Conservation (phyloP, 2,888 invertebrate species). For the Lasioglossum marginatum region DNA sequence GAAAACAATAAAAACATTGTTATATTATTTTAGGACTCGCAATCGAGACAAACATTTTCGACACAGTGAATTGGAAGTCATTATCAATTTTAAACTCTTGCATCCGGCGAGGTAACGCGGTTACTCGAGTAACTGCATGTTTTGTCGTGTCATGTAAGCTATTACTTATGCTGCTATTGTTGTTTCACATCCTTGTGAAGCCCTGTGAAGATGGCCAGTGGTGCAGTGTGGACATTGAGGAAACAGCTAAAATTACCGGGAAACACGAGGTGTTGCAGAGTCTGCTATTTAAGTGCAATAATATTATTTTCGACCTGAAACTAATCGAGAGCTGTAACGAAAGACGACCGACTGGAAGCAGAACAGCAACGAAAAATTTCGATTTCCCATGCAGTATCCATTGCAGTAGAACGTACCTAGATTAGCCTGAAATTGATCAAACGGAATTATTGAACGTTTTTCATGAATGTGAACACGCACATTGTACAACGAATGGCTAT, state of each 20-base stretch:
- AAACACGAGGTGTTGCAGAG: neutral
- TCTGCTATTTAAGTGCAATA: neutral
- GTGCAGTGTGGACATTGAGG: neutral
- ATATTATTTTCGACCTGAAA: neutral
- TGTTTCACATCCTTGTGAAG: neutral
- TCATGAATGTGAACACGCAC: neutral
- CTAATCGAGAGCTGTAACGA: neutral
- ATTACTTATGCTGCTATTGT: neutral
- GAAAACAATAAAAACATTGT: too few species aligned
- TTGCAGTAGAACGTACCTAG: neutral
- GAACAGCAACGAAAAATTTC: neutral
- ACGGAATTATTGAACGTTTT: neutral
- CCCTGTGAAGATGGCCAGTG: neutral
- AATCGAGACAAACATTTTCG: too few species aligned
- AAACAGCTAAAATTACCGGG: neutral
- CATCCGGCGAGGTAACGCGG: neutral
- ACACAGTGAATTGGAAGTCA: neutral
- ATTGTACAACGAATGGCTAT: neutral
- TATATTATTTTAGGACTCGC: too few species aligned
- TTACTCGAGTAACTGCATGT: neutral
- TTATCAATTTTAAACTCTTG: neutral
- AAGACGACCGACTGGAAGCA: neutral
- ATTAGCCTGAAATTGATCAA: neutral
- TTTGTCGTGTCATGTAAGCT: neutral
- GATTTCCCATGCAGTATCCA: neutral